These are phyloP conservation scores for Coecobrya sp. DNA, from an alignment of 2,888 invertebrate species.

Conservation along the genomic window DNA sequence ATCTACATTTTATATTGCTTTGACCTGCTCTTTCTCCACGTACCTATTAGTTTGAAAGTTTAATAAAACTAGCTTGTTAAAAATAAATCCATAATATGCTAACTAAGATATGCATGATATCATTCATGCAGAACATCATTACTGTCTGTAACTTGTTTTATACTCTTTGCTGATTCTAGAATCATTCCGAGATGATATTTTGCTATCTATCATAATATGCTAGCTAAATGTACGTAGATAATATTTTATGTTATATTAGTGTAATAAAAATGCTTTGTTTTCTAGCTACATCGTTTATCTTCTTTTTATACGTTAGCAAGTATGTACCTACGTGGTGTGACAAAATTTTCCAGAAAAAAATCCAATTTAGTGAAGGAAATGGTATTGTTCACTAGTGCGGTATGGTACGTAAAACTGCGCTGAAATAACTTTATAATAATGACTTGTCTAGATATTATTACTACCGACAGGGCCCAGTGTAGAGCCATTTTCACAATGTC, in stretches of 20 bases:
- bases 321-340: background rate
- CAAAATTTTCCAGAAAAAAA: background rate
- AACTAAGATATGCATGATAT: too few relatives aligned
- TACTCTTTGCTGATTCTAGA: too few relatives aligned
- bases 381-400: background rate
- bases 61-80: background rate
- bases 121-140: too few relatives aligned
- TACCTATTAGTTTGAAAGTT: background rate
- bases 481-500: too few relatives aligned
- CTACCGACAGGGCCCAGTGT: too few relatives aligned
- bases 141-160: too few relatives aligned
- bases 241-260: background rate
- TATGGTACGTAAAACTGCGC: too few relatives aligned
- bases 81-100: background rate
- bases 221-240: too few relatives aligned
- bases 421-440: too few relatives aligned
- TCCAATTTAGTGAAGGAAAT: slow-evolving; percentile 4
- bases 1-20: slow-evolving; percentile 2
- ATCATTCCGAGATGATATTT: too few relatives aligned
- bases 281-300: background rate
- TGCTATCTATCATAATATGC: too few relatives aligned
- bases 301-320: background rate
- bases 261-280: background rate
- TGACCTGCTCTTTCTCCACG: background rate
- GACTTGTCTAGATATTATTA: too few relatives aligned